Conservation (phyloP, 1,140 invertebrate genomes). For the Bombyx mandarina region DNA sequence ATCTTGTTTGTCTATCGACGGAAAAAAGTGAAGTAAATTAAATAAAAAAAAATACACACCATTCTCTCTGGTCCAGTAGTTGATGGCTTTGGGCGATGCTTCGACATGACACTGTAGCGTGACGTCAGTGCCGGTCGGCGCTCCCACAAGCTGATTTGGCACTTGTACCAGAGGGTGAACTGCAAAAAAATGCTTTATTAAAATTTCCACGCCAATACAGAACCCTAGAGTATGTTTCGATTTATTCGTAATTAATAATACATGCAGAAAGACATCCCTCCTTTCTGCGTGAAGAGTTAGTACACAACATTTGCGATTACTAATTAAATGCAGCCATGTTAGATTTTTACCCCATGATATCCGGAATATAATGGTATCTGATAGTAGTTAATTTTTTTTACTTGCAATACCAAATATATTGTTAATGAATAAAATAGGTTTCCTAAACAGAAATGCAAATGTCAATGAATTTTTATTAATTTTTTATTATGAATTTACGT, state of each 20-base stretch:
- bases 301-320: too few species aligned
- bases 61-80: conserved; percentile 89
- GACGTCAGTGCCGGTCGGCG: conserved; percentile 83
- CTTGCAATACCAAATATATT: too few species aligned
- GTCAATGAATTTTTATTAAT: background rate
- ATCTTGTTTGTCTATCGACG: too few species aligned
- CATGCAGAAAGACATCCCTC: too few species aligned
- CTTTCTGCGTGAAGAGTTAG: too few species aligned
- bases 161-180: conserved; percentile 89
- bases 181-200: conserved; percentile 61
- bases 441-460: background rate
- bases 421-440: too few species aligned
- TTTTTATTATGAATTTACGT: background rate
- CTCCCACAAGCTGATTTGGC: conserved; percentile 87
- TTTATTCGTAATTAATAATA: too few species aligned
- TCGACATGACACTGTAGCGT: conserved; percentile 89
- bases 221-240: too few species aligned
- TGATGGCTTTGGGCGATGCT: conserved; percentile 88
- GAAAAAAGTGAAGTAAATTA: background rate
- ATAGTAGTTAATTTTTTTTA: too few species aligned
- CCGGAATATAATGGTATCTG: too few species aligned
- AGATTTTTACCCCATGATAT: too few species aligned
- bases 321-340: too few species aligned
- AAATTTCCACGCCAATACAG: conserved; percentile 6
- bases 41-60: conserved; percentile 68